phyloP scores from a whole-genome alignment of 2,113 vertebrate species.

The Pseudonaja textilis region DNA sequence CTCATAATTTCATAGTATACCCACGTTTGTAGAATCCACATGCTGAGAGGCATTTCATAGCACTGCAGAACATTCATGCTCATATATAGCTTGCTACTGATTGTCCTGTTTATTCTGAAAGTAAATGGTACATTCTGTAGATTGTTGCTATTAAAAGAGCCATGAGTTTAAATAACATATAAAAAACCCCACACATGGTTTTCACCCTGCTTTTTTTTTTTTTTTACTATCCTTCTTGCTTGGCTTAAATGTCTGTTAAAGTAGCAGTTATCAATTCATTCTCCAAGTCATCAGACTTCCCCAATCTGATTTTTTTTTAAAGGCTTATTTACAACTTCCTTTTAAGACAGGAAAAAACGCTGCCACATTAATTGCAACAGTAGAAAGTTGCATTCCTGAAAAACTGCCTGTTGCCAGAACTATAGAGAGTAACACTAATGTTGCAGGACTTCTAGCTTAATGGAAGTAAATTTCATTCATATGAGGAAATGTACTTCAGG shows the following conservation, averaged over 20 bases:
- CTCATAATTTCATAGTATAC: neutral
- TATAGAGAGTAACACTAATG: neutral
- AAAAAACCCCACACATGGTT: neutral
- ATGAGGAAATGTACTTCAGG: neutral
- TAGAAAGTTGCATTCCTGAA: neutral
- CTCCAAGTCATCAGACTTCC: neutral
- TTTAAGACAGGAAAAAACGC: neutral
- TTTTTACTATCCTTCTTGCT: neutral
- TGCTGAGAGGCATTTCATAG: slow-evolving; percentile 2
- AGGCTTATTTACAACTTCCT: neutral
- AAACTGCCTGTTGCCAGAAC: neutral
- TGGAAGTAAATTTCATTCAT: neutral
- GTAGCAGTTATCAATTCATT: neutral
- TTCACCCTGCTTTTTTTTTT: neutral
- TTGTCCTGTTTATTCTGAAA: neutral
- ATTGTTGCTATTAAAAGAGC: neutral
- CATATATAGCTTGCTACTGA: slow-evolving; percentile 13
- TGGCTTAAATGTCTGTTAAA: neutral
- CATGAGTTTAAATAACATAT: neutral
- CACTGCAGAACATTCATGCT: neutral
- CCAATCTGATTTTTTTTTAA: neutral
- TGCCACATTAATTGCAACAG: neutral
- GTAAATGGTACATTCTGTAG: slow-evolving; percentile 3
- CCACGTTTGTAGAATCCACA: neutral
- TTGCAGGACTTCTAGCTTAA: neutral